A percentile compares a stretch with the other conserved stretches of the same genome.
These are phyloP conservation scores for Pangasius krempfi DNA, from an alignment of 2,797 vertebrate genomes.

Conservation along the genomic window DNA sequence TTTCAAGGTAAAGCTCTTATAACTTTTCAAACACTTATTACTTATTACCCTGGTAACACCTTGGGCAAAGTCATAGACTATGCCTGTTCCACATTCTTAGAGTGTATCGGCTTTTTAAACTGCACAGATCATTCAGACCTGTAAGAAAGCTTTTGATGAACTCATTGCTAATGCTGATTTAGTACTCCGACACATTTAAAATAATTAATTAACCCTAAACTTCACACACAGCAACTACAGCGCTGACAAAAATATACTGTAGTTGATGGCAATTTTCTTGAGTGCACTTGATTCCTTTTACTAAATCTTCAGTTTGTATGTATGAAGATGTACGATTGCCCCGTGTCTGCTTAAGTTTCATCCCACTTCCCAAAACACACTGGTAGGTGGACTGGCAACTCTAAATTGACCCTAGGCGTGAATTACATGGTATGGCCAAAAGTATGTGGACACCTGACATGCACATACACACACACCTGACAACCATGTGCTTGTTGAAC, in stretches of 20 bases:
- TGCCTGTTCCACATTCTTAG: background rate
- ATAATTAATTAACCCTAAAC: background rate
- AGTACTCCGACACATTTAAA: background rate
- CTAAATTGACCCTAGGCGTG: background rate
- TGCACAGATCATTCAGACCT: background rate
- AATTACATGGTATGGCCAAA: background rate
- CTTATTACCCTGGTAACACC: background rate
- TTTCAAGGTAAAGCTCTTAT: background rate
- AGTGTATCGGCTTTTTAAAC: background rate
- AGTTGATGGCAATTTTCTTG: background rate
- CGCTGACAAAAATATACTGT: background rate
- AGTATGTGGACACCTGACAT: background rate
- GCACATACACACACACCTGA: background rate
- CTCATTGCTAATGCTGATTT: background rate
- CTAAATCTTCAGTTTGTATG: background rate
- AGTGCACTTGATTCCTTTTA: background rate
- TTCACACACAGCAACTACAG: background rate
- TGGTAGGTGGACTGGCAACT: background rate
- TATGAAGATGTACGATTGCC: too few relatives aligned
- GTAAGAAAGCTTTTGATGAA: background rate
- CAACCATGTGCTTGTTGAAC: background rate
- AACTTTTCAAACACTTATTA: background rate
- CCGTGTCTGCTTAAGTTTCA: background rate
- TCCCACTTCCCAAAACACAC: background rate
- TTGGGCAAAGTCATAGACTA: background rate